Conservation (phyloP, 2,888 invertebrate genomes). For the Macrosiphum euphorbiae region DNA sequence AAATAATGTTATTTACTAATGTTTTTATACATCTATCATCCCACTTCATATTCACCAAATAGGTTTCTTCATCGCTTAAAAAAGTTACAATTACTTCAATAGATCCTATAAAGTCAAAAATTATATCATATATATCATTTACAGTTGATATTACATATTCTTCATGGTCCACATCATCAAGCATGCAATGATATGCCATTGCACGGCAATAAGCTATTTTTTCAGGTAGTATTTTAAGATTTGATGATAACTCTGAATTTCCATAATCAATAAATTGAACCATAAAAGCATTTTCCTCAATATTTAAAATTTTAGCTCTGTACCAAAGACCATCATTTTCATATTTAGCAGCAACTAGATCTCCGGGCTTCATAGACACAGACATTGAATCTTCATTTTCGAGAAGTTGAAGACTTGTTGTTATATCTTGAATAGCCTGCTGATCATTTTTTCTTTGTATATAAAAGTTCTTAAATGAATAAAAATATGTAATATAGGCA, state of each 20-base stretch:
- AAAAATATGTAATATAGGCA: constrained; percentile 67
- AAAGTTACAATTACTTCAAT: constrained; percentile 75
- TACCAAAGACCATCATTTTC: constrained; percentile 79
- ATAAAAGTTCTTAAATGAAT: constrained; percentile 81
- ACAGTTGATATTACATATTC: constrained; percentile 14
- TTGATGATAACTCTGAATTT: constrained; percentile 76
- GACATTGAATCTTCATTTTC: constrained; percentile 66
- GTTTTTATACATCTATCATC: constrained; percentile 38
- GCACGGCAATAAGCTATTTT: constrained; percentile 75
- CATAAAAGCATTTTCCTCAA: constrained; percentile 74
- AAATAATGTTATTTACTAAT: constrained; percentile 45
- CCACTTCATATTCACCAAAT: constrained; percentile 66
- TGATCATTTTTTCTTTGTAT: constrained; percentile 77
- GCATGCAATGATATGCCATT: constrained; percentile 71
- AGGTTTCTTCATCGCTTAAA: constrained; percentile 73
- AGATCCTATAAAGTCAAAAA: constrained; percentile 40
- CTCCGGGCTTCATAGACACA: constrained; percentile 74
- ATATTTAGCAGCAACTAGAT: constrained; percentile 78
- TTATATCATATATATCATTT: constrained; percentile 1
- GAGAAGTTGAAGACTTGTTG: constrained; percentile 74
- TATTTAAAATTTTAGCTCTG: constrained; percentile 76
- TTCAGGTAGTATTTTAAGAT: constrained; percentile 76
- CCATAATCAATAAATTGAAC: constrained; percentile 81
- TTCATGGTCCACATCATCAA: constrained; percentile 70
- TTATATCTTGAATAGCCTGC: constrained; percentile 75